These are phyloP conservation scores for Laterallus jamaicensis DNA, from an alignment of 2,113 vertebrate genomes.

Conservation along the genomic window DNA sequence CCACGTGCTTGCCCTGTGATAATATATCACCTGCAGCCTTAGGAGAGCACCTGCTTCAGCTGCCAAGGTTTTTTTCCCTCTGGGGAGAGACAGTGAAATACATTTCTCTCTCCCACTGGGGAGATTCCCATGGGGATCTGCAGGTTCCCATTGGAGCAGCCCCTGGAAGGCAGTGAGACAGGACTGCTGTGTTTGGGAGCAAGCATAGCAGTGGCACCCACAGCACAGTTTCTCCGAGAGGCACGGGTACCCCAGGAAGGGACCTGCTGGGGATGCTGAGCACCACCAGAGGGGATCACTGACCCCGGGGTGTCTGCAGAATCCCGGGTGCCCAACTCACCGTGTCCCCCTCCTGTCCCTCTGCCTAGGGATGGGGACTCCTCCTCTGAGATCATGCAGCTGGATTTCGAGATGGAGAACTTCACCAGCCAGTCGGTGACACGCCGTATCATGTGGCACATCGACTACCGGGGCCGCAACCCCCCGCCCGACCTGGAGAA, in stretches of 20 bases:
- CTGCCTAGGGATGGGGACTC: slow-evolving; percentile 79
- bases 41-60: neutral
- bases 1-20: neutral
- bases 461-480: slow-evolving; percentile 90
- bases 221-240: neutral
- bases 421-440: slow-evolving; percentile 98
- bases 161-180: rapidly evolving
- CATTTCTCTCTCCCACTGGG: neutral
- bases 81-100: neutral
- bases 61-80: neutral
- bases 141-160: neutral
- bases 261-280: neutral
- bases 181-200: neutral
- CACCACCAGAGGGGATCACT: neutral
- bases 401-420: slow-evolving; percentile 99
- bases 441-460: slow-evolving; percentile 97
- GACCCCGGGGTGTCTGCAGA: rapidly evolving
- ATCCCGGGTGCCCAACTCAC: neutral
- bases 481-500: slow-evolving; percentile 89
- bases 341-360: neutral
- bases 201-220: neutral
- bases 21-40: neutral
- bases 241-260: neutral
- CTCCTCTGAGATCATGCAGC: slow-evolving; percentile 92
- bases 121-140: neutral